Conservation (phyloP, 2,113 vertebrate genomes). For the Odontesthes bonariensis region DNA sequence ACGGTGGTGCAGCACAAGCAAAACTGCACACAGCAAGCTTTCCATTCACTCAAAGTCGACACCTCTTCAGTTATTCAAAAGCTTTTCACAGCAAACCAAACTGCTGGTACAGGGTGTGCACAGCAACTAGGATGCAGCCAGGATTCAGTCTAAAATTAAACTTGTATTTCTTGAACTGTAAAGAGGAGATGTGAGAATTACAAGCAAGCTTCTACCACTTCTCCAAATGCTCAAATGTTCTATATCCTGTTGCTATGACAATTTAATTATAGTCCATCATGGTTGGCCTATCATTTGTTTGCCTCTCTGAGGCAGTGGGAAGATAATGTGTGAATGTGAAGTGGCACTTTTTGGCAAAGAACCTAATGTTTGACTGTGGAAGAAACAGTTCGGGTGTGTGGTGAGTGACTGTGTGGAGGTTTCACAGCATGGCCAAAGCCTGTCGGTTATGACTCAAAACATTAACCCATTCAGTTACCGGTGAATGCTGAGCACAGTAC, state of each 20-base stretch:
- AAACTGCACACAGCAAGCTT: conserved; percentile 32
- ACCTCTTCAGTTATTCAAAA: conserved; percentile 30
- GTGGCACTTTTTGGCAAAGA: conserved; percentile 59
- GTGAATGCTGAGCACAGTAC: background rate
- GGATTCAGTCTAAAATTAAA: conserved; percentile 50
- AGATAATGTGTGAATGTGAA: conserved; percentile 69
- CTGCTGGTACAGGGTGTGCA: conserved; percentile 5
- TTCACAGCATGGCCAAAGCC: conserved; percentile 52
- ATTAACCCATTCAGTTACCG: conserved; percentile 45
- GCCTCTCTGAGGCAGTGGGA: conserved; percentile 51
- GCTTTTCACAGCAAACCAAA: conserved; percentile 10
- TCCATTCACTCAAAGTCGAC: conserved; percentile 28
- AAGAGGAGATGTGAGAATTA: conserved; percentile 54
- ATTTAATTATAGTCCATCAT: conserved; percentile 67
- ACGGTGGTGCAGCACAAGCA: conserved; percentile 52
- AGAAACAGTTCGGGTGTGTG: conserved; percentile 53
- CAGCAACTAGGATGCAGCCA: conserved; percentile 23
- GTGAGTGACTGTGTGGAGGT: conserved; percentile 50
- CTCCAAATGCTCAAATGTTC: conserved; percentile 47
- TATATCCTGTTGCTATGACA: conserved; percentile 69
- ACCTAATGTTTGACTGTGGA: conserved; percentile 40
- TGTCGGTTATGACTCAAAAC: conserved; percentile 60
- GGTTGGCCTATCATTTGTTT: conserved; percentile 51
- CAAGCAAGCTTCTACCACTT: conserved; percentile 47
- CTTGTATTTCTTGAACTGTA: conserved; percentile 19